A percentile compares a stretch with the other conserved stretches of the same genome.
Conservation (phyloP, 1,140 invertebrate species). For the Drosophila cardini region DNA sequence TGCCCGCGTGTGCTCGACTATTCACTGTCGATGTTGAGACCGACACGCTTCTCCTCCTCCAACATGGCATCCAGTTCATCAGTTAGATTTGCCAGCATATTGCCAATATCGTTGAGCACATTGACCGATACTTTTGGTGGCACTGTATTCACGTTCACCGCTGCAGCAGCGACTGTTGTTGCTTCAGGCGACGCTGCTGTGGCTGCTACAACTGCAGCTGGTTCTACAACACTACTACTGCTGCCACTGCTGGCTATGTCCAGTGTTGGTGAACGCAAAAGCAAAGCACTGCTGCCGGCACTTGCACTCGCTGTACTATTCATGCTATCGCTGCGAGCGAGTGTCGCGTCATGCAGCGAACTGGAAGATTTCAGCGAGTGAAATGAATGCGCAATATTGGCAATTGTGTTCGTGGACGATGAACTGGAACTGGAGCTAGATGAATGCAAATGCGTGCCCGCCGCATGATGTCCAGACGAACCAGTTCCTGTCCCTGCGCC, state of each 20-base stretch:
- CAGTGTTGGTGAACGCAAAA: conserved; percentile 77
- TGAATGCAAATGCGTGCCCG: conserved; percentile 70
- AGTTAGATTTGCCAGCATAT: conserved; percentile 97
- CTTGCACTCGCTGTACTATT: conserved; percentile 74
- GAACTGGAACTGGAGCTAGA: conserved; percentile 84
- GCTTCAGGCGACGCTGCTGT: conserved; percentile 25
- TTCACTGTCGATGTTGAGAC: conserved; percentile 87
- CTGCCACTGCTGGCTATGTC: conserved; percentile 42
- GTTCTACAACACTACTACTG: conserved; percentile 6
- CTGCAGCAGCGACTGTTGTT: conserved; percentile 7
- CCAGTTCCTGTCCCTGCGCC: conserved; percentile 12
- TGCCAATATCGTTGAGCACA: conserved; percentile 98
- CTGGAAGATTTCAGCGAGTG: conserved; percentile 83
- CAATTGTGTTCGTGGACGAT: conserved; percentile 83
- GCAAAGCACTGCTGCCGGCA: conserved; percentile 70
- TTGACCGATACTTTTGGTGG: conserved; percentile 90
- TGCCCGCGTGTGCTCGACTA: conserved; percentile 35
- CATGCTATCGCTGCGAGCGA: conserved; percentile 76
- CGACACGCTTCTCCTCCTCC: conserved; percentile 94
- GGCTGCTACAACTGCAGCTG: neutral
- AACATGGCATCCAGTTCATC: conserved; percentile 97
- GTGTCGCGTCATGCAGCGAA: conserved; percentile 78
- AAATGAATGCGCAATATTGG: conserved; percentile 83
- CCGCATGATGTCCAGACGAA: conserved; percentile 43
- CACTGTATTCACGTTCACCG: conserved; percentile 20